phyloP scores from a whole-genome alignment of 2,797 vertebrate species.

The Tenualosa thibaudeaui region DNA sequence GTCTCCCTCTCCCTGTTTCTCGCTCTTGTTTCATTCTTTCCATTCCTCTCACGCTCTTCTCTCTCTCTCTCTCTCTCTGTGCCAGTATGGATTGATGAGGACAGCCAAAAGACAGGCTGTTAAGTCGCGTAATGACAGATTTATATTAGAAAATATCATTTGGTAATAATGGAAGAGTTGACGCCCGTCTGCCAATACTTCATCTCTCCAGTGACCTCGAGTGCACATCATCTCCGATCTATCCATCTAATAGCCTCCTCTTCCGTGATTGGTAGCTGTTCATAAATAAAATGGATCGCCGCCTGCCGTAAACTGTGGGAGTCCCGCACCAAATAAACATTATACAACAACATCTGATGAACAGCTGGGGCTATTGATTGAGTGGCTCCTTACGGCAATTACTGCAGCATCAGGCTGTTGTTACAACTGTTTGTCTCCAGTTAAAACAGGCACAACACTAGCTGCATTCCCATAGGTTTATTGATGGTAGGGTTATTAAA shows the following conservation, averaged over 20 bases:
- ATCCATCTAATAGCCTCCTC: constrained; percentile 9
- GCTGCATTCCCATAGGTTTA: neutral
- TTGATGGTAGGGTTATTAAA: neutral
- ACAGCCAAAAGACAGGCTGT: constrained; percentile 51
- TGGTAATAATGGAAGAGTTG: constrained; percentile 55
- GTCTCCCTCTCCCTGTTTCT: neutral
- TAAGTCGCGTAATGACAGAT: constrained; percentile 55
- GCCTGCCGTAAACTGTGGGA: neutral
- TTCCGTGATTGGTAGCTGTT: neutral
- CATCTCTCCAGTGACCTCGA: constrained; percentile 26
- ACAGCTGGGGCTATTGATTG: constrained; percentile 20
- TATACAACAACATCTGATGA: constrained; percentile 17
- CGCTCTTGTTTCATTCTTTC: neutral
- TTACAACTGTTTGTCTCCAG: neutral
- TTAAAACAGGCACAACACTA: neutral
- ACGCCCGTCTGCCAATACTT: constrained; percentile 39
- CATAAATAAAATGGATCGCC: constrained; percentile 18
- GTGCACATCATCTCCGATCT: neutral
- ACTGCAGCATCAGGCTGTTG: neutral
- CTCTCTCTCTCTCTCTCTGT: neutral
- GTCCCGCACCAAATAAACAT: constrained; percentile 11
- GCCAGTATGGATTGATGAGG: constrained; percentile 49
- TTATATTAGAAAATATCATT: constrained; percentile 52
- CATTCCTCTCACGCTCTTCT: neutral
- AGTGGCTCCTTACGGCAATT: constrained; percentile 8